A percentile compares a stretch with the other conserved stretches of the same genome.
These are phyloP conservation scores for Astatotilapia flaviijosephi DNA, from an alignment of 2,113 vertebrate genomes.

Conservation along the genomic window DNA sequence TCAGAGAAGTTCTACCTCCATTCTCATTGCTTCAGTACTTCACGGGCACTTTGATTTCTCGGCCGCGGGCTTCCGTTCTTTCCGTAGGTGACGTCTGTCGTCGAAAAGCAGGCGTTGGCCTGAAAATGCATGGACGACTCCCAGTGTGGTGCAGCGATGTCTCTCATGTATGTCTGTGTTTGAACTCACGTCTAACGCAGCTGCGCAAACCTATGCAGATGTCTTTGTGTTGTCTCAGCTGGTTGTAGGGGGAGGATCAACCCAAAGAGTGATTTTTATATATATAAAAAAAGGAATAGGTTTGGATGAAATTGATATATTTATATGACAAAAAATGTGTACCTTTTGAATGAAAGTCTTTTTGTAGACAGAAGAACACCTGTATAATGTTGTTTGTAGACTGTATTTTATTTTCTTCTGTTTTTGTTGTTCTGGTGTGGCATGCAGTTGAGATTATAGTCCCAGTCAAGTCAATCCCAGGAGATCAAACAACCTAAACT, in stretches of 20 bases:
- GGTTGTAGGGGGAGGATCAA: slow-evolving; percentile 66
- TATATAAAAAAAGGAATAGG: slow-evolving; percentile 26
- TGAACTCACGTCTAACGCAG: slow-evolving; percentile 14
- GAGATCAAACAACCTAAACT: neutral
- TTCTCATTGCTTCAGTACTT: slow-evolving; percentile 39
- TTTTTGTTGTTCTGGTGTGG: neutral
- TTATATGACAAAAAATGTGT: slow-evolving; percentile 65
- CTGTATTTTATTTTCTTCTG: neutral
- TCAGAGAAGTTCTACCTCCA: slow-evolving; percentile 57
- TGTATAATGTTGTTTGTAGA: slow-evolving; percentile 24
- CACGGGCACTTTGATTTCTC: slow-evolving; percentile 49
- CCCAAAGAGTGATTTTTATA: slow-evolving; percentile 73
- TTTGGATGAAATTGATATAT: slow-evolving; percentile 70
- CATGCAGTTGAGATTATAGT: neutral
- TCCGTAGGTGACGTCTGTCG: neutral
- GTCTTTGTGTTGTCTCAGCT: slow-evolving; percentile 58
- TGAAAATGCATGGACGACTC: slow-evolving; percentile 11
- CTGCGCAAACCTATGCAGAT: slow-evolving; percentile 75
- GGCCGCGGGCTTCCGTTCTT: slow-evolving; percentile 50
- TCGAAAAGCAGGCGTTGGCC: neutral
- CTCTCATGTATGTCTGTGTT: slow-evolving; percentile 17
- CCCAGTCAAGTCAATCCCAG: neutral
- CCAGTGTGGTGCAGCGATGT: neutral
- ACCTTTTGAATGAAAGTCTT: slow-evolving; percentile 64
- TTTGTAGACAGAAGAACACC: slow-evolving; percentile 57